A percentile compares a stretch with the other conserved stretches of the same genome.
These are phyloP conservation scores for Pseudococcus longispinus DNA, from an alignment of 2,888 invertebrate species.

Conservation along the genomic window DNA sequence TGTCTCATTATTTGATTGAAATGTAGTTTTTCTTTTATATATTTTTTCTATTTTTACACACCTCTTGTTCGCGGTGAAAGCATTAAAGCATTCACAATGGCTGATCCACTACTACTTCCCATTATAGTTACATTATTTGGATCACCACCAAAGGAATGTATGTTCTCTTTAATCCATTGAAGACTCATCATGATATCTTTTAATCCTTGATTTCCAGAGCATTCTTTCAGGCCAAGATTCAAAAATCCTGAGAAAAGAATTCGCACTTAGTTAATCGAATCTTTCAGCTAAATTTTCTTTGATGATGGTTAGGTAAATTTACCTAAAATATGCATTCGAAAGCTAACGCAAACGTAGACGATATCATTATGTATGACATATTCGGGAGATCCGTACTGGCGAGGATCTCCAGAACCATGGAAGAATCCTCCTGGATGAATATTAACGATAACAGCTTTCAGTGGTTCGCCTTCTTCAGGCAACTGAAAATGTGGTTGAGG, in stretches of 20 bases:
- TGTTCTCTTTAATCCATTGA: not conserved
- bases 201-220: not conserved
- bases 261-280: not conserved
- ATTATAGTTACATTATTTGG: not conserved
- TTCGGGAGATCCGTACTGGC: not conserved
- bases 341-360: not conserved
- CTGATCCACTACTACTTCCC: not conserved
- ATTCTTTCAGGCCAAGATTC: constrained; percentile 10
- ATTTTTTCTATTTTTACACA: not conserved
- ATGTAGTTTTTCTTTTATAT: not conserved
- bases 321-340: not conserved
- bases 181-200: not conserved
- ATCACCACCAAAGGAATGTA: not conserved
- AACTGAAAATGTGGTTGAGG: not conserved
- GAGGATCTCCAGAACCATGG: not conserved
- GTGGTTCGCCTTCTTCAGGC: not conserved
- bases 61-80: not conserved
- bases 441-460: not conserved
- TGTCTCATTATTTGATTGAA: not conserved
- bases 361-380: not conserved
- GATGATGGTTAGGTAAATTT: not conserved
- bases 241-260: not conserved
- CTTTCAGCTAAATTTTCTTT: too few species aligned
- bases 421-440: not conserved
- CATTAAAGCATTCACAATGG: not conserved